A percentile compares a stretch with the other conserved stretches of the same genome.
These are phyloP conservation scores for Conus betulinus DNA, from an alignment of 1,140 invertebrate species.

Conservation along the genomic window DNA sequence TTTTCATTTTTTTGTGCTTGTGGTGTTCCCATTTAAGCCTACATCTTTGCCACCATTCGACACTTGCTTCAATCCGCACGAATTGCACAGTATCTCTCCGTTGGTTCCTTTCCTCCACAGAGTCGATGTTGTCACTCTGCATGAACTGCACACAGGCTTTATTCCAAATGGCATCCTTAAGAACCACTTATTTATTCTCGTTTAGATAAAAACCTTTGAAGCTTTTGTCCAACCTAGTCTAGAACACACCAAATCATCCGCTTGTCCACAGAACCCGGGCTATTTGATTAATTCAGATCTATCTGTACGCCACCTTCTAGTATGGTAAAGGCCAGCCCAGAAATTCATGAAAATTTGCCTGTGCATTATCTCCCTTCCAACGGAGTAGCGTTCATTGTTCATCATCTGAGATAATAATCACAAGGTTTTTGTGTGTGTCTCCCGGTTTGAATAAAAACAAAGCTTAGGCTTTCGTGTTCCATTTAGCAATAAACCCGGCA, in stretches of 20 bases:
- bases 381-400: too few species aligned
- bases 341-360: too few species aligned
- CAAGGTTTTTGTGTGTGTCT: too few species aligned
- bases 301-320: neutral
- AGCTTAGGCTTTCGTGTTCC: too few species aligned
- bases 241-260: too few species aligned
- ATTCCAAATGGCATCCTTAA: constrained; percentile 80
- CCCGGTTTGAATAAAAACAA: too few species aligned
- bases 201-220: too few species aligned
- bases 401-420: too few species aligned
- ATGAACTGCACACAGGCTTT: constrained; percentile 81
- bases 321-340: too few species aligned
- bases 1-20: constrained; percentile 43
- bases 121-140: constrained; percentile 79
- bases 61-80: constrained; percentile 76
- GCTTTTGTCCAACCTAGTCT: too few species aligned
- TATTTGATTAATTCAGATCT: neutral
- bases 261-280: neutral
- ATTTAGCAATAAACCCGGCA: too few species aligned
- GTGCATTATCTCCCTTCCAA: too few species aligned
- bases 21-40: constrained; percentile 25
- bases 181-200: neutral
- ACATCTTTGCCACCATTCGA: constrained; percentile 41
- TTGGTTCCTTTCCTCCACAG: constrained; percentile 82
- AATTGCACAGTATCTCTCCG: constrained; percentile 80